Base-by-base conservation (phyloP, 92 coral and sea anemone genomes). In the Muricea muricata region DNA sequence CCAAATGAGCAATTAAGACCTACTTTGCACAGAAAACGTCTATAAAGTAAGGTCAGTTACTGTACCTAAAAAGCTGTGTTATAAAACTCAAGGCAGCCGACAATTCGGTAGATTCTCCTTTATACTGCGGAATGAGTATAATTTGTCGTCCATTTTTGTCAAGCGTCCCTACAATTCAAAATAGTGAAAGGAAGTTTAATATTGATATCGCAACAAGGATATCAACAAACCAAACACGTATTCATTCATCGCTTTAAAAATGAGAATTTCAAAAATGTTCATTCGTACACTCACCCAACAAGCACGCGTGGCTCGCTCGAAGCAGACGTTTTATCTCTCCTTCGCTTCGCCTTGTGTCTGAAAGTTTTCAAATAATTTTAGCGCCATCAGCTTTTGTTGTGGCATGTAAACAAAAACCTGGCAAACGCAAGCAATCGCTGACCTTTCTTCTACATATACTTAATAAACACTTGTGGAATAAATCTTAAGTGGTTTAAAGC, bases 121-220 rank as follows among this genome's bases (percentile, higher is more conserved):
- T 78, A 28, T 78, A 91, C 42, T 90, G 92, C 9, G 94, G 92
- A 55, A 97, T 87, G 0, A 95, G 82, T 47, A 97, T 89, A 65
- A 97, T 84, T 28, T 93, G 87, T 70, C 98, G 87, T 41, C 98
- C 97, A 65, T 94, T 91, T 30, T 96, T 92, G 85, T 97, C 98
- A 29, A 75, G 84, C 23, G 96, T 92, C 58, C 98, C 99, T 97
- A 78, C 0, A 42, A 70, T 23, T 33, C n/a, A 70, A 71, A 24
- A 3, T 7, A 34, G 23, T 4, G 52, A 5, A 71, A 20, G 56
- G 20, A 52, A 17, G 20, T 20, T 20, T n/a, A n/a, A n/a, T n/a
- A n/a, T n/a, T n/a, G n/a, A n/a, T n/a, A n/a, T n/a, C n/a, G n/a
- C n/a, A n/a, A n/a, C n/a, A n/a, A n/a, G n/a, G 18, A 52, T 52